Evolutionary conservation across 2,113 vertebrate genomes (phyloP).

Genomic region (Xiphias gladius): DNA sequence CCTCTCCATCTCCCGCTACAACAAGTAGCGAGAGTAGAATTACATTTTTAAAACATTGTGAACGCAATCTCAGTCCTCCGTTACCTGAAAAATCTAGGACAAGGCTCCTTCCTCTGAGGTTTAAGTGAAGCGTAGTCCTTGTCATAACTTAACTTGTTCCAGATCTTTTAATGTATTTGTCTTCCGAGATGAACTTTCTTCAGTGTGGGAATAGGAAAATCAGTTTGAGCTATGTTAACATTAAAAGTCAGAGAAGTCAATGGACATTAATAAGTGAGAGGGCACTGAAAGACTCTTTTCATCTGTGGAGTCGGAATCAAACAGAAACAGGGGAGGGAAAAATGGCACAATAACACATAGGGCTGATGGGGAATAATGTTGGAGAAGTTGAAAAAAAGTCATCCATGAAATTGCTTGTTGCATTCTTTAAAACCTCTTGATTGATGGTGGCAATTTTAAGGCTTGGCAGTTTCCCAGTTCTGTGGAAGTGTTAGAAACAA

Average conservation of each 20-base stretch:
- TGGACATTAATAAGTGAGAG: slow-evolving; percentile 50
- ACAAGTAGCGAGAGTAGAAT: slow-evolving; percentile 28
- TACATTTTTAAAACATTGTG: slow-evolving; percentile 47
- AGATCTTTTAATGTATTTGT: slow-evolving; percentile 58
- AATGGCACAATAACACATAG: slow-evolving; percentile 47
- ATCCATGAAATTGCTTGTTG: slow-evolving; percentile 79
- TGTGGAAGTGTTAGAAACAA: slow-evolving; percentile 68
- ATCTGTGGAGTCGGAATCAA: slow-evolving; percentile 43
- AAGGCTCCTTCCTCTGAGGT: slow-evolving; percentile 60
- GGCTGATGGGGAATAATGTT: slow-evolving; percentile 72
- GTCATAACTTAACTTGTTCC: slow-evolving; percentile 61
- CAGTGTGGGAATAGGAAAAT: slow-evolving; percentile 42
- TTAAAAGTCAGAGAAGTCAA: slow-evolving; percentile 47
- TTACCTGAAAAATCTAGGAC: slow-evolving; percentile 60
- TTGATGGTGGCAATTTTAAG: slow-evolving; percentile 84
- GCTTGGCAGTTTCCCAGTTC: slow-evolving; percentile 71
- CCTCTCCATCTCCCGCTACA: slow-evolving; percentile 41
- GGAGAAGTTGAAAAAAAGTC: slow-evolving; percentile 75
- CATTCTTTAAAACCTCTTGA: slow-evolving; percentile 77
- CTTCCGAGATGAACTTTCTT: slow-evolving; percentile 45
- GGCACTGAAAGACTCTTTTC: slow-evolving; percentile 44
- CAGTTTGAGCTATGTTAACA: slow-evolving; percentile 47
- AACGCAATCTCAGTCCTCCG: slow-evolving; percentile 40
- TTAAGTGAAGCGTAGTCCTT: slow-evolving; percentile 58
- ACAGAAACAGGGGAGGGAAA: slow-evolving; percentile 16